These are phyloP conservation scores for Brachionus rubens DNA, from an alignment of 1,140 invertebrate species.

Conservation along the genomic window DNA sequence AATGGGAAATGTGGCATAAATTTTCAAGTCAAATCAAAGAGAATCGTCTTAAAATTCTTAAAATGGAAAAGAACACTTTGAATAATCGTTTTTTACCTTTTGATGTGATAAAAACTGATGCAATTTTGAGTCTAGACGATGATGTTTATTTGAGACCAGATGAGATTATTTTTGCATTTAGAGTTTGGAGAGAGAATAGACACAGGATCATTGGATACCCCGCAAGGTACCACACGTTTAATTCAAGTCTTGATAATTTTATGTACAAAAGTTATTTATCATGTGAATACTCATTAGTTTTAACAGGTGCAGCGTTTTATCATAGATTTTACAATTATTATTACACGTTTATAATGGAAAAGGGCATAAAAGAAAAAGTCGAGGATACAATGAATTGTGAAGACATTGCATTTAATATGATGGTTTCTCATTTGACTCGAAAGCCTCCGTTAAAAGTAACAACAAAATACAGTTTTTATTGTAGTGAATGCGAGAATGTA, in stretches of 20 bases:
- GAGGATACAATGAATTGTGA: slow-evolving; percentile 99
- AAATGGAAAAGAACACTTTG: too few species aligned
- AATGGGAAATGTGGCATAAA: slow-evolving; percentile 27
- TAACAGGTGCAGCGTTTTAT: slow-evolving; percentile 93
- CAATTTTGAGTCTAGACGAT: slow-evolving; percentile 92
- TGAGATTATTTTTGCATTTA: slow-evolving; percentile 96
- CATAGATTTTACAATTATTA: slow-evolving; percentile 95
- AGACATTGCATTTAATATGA: slow-evolving; percentile 99
- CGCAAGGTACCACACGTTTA: slow-evolving; percentile 92
- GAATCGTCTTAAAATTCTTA: slow-evolving; percentile 94
- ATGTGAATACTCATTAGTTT: slow-evolving; percentile 96
- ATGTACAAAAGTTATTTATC: slow-evolving; percentile 77
- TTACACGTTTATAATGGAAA: slow-evolving; percentile 85
- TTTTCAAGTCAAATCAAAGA: slow-evolving; percentile 63
- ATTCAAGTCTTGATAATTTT: slow-evolving; percentile 69
- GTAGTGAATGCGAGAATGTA: slow-evolving; percentile 84
- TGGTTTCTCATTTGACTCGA: slow-evolving; percentile 90
- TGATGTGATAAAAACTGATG: slow-evolving; percentile 92
- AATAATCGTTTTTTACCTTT: slow-evolving; percentile 90
- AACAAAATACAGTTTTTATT: slow-evolving; percentile 75
- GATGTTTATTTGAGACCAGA: slow-evolving; percentile 94
- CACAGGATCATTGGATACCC: slow-evolving; percentile 96
- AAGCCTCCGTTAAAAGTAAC: slow-evolving; percentile 91
- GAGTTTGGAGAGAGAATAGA: slow-evolving; percentile 94
- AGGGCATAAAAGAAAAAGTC: slow-evolving; percentile 89